Conservation (phyloP, 2,797 vertebrate species). For the Gymnocypris eckloni region DNA sequence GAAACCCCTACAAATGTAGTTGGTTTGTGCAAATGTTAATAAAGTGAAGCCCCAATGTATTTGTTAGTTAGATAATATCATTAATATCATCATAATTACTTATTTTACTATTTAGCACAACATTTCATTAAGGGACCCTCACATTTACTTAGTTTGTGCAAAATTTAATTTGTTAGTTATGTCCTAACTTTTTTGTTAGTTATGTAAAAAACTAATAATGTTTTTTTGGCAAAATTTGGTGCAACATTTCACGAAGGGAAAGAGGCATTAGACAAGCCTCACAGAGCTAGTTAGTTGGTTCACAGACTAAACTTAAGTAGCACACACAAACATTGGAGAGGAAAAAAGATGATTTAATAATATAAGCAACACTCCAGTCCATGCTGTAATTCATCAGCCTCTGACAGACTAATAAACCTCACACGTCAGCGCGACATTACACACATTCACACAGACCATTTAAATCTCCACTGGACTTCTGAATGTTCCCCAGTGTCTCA, state of each 20-base stretch:
- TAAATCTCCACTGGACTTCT: constrained; percentile 67
- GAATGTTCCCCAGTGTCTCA: constrained; percentile 30
- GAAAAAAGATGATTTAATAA: constrained; percentile 34
- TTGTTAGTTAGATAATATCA: background rate
- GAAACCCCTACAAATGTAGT: background rate
- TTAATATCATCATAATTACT: background rate
- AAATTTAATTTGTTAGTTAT: background rate
- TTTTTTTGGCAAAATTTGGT: background rate
- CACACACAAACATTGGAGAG: background rate
- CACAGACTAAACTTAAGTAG: constrained; percentile 21
- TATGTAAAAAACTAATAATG: background rate
- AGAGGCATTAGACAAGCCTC: background rate
- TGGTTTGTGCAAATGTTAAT: background rate
- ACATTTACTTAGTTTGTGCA: background rate
- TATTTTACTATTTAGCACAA: background rate
- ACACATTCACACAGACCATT: constrained; percentile 68
- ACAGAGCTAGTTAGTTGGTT: background rate
- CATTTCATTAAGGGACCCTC: background rate
- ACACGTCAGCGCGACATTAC: constrained; percentile 75
- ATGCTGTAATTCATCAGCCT: constrained; percentile 62
- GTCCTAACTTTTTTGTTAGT: background rate
- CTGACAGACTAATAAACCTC: constrained; percentile 77
- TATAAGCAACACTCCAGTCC: constrained; percentile 51
- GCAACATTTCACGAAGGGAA: background rate
- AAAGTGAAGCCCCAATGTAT: background rate